Evolutionary conservation across 2,113 vertebrate genomes (phyloP), one percentile per base, ranked within the genome.

Genomic region (Tonatia bakeri): DNA sequence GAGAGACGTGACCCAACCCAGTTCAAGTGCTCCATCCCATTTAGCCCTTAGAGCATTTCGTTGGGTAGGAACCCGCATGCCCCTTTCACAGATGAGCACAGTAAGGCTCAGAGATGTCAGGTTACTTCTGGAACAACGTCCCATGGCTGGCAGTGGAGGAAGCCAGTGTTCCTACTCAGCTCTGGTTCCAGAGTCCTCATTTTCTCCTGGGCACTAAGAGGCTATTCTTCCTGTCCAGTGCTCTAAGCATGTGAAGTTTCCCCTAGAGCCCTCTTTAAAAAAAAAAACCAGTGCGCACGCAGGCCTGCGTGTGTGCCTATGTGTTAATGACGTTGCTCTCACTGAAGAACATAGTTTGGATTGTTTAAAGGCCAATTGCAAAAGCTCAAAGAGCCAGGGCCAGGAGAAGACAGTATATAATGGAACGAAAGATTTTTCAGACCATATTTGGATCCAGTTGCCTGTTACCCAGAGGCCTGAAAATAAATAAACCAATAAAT

Each of bases 401-500:
- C 31, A 45, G 43, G 47, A 75, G 83, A 82, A 93, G 86, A 95
- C 10, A 38, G 43, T 77, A 76, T 82, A 67, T 45, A 52, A 93
- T 52, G 73, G 91, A 56, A 52, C 16, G 7, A 50, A 70, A 67
- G 47, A 73, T 95, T 38, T 93, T 96, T 88, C 90, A 73, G 89
- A 90, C 97, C 97, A 97, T 98, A 96, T 97, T 98, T 97, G 97
- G 97, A 96, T 91, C 93, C 92, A 72, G 1, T 84, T 9, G 94
- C 94, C 76, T 96, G 84, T 65, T 94, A 82, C 90, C 85, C 91
- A 77, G 50, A 92, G 89, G 24, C 92, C 90, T 94, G 97, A 97
- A 97, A 97, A 97, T 95, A 96, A 97, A 95, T 84, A 88, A 56
- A 89, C 89, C 14, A 1, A 96, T 96, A 95, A 97, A 97, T 96